phyloP scores from a whole-genome alignment of 2,113 vertebrate species.

The Cheirogaleus medius region DNA sequence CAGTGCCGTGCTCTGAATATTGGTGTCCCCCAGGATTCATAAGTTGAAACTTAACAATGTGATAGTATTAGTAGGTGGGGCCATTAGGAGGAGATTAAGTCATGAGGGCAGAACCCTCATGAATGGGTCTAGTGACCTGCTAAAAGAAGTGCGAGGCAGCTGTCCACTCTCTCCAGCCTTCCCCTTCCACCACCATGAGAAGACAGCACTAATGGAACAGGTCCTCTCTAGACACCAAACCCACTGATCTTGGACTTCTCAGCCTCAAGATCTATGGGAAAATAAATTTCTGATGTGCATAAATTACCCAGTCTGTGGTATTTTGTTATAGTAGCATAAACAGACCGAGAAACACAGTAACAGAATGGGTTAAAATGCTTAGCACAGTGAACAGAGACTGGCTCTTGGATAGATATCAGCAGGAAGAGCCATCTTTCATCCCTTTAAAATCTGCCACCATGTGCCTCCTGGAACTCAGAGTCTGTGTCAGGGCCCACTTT shows the following conservation, averaged over 20 bases:
- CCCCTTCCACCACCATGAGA: accelerated
- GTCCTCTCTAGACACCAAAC: neutral
- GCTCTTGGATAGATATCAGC: accelerated
- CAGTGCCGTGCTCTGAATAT: too few relatives aligned
- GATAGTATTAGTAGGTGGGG: too few relatives aligned
- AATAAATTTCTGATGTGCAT: neutral
- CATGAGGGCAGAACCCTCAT: too few relatives aligned
- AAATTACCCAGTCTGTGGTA: neutral
- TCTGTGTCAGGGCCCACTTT: neutral
- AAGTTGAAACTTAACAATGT: neutral
- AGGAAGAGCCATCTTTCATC: neutral
- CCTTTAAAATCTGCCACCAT: accelerated
- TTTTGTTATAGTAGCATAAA: neutral
- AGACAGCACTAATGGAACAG: neutral
- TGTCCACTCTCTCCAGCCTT: neutral
- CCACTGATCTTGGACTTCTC: neutral
- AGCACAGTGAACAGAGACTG: neutral
- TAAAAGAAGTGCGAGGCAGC: neutral
- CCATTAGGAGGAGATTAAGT: neutral
- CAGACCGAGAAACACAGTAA: neutral
- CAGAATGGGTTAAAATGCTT: too few relatives aligned
- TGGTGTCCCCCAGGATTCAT: too few relatives aligned
- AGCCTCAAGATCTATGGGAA: neutral
- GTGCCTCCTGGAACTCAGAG: neutral
- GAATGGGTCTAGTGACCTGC: too few relatives aligned